Conservation (phyloP, 2,888 invertebrate species). For the Meteorus colon region DNA sequence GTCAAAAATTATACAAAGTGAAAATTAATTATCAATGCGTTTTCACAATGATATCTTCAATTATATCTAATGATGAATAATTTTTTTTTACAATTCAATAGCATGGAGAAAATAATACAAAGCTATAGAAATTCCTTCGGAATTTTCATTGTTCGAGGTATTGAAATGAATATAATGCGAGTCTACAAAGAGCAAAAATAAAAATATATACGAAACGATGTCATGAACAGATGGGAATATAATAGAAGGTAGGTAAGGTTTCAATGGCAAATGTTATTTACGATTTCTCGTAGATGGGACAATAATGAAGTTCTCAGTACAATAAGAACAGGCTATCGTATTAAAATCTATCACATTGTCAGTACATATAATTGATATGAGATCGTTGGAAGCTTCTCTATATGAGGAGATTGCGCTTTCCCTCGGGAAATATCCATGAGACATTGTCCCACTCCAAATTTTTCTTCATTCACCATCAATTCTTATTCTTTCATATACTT, state of each 20-base stretch:
- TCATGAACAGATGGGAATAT: constrained; percentile 51
- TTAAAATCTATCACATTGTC: constrained; percentile 53
- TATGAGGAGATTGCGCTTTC: constrained; percentile 37
- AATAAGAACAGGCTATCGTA: constrained; percentile 59
- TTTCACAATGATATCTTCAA: no score
- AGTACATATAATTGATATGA: background rate
- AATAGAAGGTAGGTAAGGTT: constrained; percentile 60
- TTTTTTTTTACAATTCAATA: no score
- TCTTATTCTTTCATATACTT: background rate
- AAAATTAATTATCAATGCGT: no score
- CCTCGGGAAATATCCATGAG: constrained; percentile 64
- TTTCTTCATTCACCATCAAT: background rate
- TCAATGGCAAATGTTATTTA: constrained; percentile 73
- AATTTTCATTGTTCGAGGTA: no score
- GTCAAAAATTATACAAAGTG: no score
- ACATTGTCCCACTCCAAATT: background rate
- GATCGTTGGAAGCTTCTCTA: constrained; percentile 23
- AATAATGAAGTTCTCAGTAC: constrained; percentile 66
- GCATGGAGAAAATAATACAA: no score
- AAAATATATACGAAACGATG: background rate
- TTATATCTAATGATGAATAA: no score
- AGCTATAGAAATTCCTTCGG: no score
- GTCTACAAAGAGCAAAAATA: no score
- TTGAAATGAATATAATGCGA: no score
- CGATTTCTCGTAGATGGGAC: constrained; percentile 71